Conservation (phyloP, 2,113 vertebrate species). For the Apodemus sylvaticus region DNA sequence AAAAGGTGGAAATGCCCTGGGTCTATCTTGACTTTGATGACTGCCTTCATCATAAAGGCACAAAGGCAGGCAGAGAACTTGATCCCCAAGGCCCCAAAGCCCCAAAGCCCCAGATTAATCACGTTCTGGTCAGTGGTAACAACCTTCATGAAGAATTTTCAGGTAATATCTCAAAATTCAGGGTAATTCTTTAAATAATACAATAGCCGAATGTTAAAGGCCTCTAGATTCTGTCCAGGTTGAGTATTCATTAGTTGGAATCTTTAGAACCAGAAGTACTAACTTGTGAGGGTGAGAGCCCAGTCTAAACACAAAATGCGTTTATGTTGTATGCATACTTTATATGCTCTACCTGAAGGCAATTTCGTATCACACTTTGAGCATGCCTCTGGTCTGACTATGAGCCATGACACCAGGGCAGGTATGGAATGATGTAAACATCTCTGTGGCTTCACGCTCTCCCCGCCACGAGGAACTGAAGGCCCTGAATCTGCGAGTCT, state of each 20-base stretch:
- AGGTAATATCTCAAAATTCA: not conserved
- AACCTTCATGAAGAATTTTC: not conserved
- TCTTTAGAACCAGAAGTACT: not conserved
- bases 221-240: not conserved
- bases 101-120: not conserved
- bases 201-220: not conserved
- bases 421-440: not conserved
- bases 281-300: not conserved
- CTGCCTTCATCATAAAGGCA: not conserved
- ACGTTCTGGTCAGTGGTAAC: not conserved
- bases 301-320: not conserved
- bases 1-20: not conserved
- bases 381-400: not conserved
- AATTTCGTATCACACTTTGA: not conserved
- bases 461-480: not conserved
- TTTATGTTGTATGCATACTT: not conserved
- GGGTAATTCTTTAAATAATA: constrained; percentile 7
- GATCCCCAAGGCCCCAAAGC: not conserved
- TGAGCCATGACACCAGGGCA: not conserved
- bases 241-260: not conserved
- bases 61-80: not conserved
- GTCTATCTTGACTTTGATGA: not conserved
- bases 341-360: not conserved
- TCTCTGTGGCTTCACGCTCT: not conserved
- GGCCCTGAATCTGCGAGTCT: not conserved